Percentiles rank a stretch among this genome's conserved stretches.
Conservation (phyloP, 2,888 invertebrate species). For the Idaea straminata region DNA sequence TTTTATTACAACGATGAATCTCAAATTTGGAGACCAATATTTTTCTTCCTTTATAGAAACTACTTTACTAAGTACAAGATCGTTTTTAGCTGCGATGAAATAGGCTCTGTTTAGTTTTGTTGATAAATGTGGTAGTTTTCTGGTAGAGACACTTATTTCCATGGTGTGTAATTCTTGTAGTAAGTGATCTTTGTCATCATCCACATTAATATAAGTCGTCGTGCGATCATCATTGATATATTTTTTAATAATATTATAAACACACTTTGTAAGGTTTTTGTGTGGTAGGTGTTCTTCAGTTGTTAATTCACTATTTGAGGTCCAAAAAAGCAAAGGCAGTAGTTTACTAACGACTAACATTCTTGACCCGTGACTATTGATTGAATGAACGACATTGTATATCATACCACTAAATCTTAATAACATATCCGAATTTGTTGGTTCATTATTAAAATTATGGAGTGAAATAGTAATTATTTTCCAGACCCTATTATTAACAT, state of each 20-base stretch:
- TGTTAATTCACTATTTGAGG: background rate
- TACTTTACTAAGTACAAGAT: slow-evolving; percentile 29
- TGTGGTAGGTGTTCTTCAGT: background rate
- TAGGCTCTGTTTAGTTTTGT: slow-evolving; percentile 29
- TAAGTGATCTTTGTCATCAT: background rate
- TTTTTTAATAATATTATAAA: background rate
- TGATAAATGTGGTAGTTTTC: background rate
- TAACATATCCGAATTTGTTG: too few species aligned
- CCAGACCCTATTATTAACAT: too few species aligned
- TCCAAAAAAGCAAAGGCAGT: background rate
- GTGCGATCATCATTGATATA: background rate
- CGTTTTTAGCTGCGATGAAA: slow-evolving; percentile 33
- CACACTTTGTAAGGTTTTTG: background rate
- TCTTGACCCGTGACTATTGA: background rate
- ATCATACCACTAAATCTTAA: too few species aligned
- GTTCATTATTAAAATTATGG: too few species aligned
- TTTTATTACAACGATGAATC: slow-evolving; percentile 42
- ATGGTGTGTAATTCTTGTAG: background rate
- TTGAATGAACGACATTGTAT: too few species aligned
- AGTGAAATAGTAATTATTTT: too few species aligned
- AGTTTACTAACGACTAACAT: background rate
- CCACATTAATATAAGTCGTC: background rate
- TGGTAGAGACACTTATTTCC: background rate
- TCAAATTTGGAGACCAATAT: slow-evolving; percentile 46
- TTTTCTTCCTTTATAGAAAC: slow-evolving; percentile 29